phyloP scores from a whole-genome alignment of 2,888 invertebrate species.

The Cyrtodaria siliqua region DNA sequence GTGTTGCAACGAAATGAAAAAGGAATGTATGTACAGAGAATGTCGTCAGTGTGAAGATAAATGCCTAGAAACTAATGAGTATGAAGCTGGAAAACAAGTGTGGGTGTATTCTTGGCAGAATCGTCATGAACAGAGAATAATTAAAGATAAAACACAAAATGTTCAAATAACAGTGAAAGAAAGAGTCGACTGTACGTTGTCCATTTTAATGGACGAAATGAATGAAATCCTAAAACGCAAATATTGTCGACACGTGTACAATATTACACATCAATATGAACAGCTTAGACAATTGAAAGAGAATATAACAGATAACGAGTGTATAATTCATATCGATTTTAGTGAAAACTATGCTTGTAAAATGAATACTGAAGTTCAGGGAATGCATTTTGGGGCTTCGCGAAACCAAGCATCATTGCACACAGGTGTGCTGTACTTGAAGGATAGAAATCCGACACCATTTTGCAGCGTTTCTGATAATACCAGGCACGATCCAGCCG shows the following conservation, averaged over 20 bases:
- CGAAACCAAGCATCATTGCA: conserved; percentile 26
- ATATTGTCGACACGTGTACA: conserved; percentile 9
- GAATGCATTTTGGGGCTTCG: conserved; percentile 24
- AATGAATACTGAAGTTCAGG: conserved; percentile 24
- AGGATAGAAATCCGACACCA: background rate
- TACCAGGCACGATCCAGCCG: background rate
- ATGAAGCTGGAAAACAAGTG: conserved; percentile 18
- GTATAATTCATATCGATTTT: conserved; percentile 31
- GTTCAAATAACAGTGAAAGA: conserved; percentile 19
- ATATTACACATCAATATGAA: conserved; percentile 22
- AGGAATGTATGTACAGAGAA: conserved; percentile 18
- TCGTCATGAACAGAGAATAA: conserved; percentile 23
- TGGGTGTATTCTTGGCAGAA: too few species aligned
- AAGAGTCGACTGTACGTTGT: background rate
- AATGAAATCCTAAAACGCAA: background rate
- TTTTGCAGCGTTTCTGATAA: conserved; percentile 22
- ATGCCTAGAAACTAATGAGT: background rate
- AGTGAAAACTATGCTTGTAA: conserved; percentile 32
- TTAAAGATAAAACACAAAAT: background rate
- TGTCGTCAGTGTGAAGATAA: conserved; percentile 15
- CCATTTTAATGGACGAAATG: background rate
- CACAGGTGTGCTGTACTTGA: conserved; percentile 17
- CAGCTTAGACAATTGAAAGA: background rate
- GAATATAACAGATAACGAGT: background rate
- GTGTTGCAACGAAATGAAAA: conserved; percentile 15